Evolutionary conservation across 2,113 vertebrate genomes (phyloP), one percentile per base, ranked within the genome.

Genomic region (Sander lucioperca): DNA sequence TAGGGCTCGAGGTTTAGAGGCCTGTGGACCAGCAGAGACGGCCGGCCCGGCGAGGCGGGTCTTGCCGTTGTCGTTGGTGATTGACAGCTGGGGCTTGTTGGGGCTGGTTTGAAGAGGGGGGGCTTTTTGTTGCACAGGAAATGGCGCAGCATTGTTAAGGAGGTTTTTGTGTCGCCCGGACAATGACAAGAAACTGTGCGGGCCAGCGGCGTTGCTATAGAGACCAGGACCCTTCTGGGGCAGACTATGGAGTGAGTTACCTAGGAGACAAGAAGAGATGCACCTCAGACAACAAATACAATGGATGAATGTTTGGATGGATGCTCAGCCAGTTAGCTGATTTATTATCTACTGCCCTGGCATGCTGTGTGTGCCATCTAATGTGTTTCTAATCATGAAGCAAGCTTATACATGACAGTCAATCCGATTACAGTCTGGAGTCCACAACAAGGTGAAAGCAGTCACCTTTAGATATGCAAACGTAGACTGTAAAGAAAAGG

Each of bases 141-240:
- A 94, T 25, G 94, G 94, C 27, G 97, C 95, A 0, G 97, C 97
- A 79, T 99, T 99, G 91, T 98, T 99, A 30, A 99, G 97, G 86
- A 96, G 97, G 91, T 99, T 98, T 90, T 98, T 99, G 86, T 97
- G 97, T 74, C 97, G 94, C 53, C 94, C 93, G 64, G 94, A 85
- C 91, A 94, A 83, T 84, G 96, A 95, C 61, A 96, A 87, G 88
- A 97, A 96, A 0, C 96, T 94, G 78, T 97, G 95, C 9, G 97
- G 93, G 85, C 97, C 97, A 0, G 94, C 95, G 83, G 96, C 86
- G 87, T 97, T 97, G 89, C 98, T 97, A 94, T 97, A 99, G 91
- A 97, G 94, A 94, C 94, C 93, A 45, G 93, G 94, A 87, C 91
- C 94, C 88, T 94, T 94, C 36, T 84, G 90, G 91, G 94, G 89